These are phyloP conservation scores for Belgica antarctica DNA, from an alignment of 2,888 invertebrate species.

Conservation along the genomic window DNA sequence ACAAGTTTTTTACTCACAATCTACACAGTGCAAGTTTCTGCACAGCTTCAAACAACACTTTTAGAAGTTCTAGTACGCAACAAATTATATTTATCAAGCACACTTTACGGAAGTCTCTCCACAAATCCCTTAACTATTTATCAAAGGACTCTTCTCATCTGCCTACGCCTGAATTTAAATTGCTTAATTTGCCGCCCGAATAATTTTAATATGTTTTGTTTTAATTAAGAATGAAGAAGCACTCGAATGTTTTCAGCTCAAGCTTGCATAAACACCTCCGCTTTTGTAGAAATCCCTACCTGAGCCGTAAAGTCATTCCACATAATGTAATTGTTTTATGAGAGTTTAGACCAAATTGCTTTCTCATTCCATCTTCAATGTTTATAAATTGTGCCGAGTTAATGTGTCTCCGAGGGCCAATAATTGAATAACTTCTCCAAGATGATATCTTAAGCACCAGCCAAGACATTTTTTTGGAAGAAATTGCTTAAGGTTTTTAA, in stretches of 20 bases:
- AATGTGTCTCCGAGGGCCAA: conserved; percentile 29
- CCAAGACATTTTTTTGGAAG: neutral
- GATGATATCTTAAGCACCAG: neutral
- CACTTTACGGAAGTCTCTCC: too few species aligned
- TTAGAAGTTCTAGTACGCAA: too few species aligned
- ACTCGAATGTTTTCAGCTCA: too few species aligned
- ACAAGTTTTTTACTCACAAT: too few species aligned
- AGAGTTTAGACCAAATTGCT: conserved; percentile 32
- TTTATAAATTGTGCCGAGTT: conserved; percentile 25
- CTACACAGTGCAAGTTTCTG: too few species aligned
- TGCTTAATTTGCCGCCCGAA: neutral
- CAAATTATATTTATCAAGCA: too few species aligned
- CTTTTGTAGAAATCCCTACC: conserved; percentile 5
- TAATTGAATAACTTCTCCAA: conserved; percentile 29
- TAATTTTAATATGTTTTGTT: conserved; percentile 1
- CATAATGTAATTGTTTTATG: conserved; percentile 43
- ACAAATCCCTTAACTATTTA: too few species aligned
- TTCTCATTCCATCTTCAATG: conserved; percentile 17
- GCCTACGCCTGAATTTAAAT: too few species aligned
- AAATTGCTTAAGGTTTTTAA: too few species aligned
- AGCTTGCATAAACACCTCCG: neutral
- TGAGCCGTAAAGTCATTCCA: conserved; percentile 34
- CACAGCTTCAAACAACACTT: too few species aligned
- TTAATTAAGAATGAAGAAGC: conserved; percentile 10
- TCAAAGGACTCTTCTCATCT: too few species aligned